Percentiles rank a stretch among this genome's conserved stretches.
phyloP scores from a whole-genome alignment of 2,888 invertebrate species.

The Melolontha melolontha region DNA sequence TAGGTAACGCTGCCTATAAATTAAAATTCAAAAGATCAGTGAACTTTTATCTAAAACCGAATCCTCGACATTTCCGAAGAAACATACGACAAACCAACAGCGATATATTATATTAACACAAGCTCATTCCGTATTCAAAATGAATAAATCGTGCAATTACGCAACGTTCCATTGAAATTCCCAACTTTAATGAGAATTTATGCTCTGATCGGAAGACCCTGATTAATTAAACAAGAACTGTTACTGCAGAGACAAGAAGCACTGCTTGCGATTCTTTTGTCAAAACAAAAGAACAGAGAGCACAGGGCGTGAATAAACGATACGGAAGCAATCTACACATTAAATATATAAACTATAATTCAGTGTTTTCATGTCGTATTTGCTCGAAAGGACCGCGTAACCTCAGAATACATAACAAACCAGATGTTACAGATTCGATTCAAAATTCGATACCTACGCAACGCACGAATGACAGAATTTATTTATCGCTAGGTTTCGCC shows the following conservation, averaged over 20 bases:
- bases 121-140: conserved; percentile 37
- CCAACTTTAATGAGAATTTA: conserved; percentile 37
- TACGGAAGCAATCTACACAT: neutral
- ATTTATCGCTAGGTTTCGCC: conserved; percentile 32
- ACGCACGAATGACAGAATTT: conserved; percentile 18
- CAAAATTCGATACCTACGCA: conserved; percentile 28
- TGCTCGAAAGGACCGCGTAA: conserved; percentile 29
- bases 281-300: conserved; percentile 21
- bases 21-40: conserved; percentile 21
- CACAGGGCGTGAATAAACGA: conserved; percentile 18
- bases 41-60: conserved; percentile 23
- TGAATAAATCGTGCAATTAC: conserved; percentile 36
- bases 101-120: conserved; percentile 27
- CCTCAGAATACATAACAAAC: conserved; percentile 38
- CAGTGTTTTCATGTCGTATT: conserved; percentile 40
- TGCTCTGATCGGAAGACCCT: conserved; percentile 22
- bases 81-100: conserved; percentile 15
- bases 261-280: conserved; percentile 16
- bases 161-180: conserved; percentile 38
- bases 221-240: conserved; percentile 31
- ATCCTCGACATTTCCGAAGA: conserved; percentile 30
- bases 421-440: conserved; percentile 39
- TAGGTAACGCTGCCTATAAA: neutral
- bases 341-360: conserved; percentile 40
- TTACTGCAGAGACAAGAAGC: conserved; percentile 19